These are phyloP conservation scores for Agapornis canus DNA, from an alignment of 2,797 vertebrate genomes.

Conservation along the genomic window DNA sequence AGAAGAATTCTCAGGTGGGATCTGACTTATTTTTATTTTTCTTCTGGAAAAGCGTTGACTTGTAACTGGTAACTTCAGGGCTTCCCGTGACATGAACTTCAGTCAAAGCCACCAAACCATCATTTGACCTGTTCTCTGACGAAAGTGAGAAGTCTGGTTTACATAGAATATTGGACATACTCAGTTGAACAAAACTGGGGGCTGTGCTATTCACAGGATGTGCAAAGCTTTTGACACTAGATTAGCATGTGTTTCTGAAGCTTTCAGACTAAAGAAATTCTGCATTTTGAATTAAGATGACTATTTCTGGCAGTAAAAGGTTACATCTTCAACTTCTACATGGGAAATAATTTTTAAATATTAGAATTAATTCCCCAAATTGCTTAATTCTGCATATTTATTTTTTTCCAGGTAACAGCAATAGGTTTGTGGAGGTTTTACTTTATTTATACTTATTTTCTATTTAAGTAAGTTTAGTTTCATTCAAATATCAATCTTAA, in stretches of 20 bases:
- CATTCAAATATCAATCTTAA: not conserved
- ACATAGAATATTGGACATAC: not conserved
- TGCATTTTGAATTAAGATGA: not conserved
- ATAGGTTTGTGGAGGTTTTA: not conserved
- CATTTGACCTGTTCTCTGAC: not conserved
- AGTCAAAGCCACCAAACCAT: not conserved
- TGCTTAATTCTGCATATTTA: not conserved
- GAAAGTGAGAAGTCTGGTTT: not conserved
- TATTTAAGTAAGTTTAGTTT: not conserved
- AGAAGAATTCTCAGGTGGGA: not conserved
- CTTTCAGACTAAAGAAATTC: not conserved
- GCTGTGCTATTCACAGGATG: not conserved
- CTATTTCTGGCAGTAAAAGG: not conserved
- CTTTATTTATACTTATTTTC: not conserved
- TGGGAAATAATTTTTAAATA: not conserved
- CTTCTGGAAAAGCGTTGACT: not conserved
- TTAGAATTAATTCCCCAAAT: not conserved
- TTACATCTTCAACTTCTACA: not conserved
- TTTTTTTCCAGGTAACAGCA: not conserved
- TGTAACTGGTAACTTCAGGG: not conserved
- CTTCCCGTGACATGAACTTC: accelerated
- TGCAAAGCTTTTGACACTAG: not conserved
- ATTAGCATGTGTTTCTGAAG: not conserved
- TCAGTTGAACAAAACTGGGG: not conserved
- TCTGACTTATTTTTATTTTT: not conserved